Percentiles rank a stretch among this genome's conserved stretches.
These are phyloP conservation scores for Petrocephalus microphthalmus DNA, from an alignment of 2,113 vertebrate genomes.

Conservation along the genomic window DNA sequence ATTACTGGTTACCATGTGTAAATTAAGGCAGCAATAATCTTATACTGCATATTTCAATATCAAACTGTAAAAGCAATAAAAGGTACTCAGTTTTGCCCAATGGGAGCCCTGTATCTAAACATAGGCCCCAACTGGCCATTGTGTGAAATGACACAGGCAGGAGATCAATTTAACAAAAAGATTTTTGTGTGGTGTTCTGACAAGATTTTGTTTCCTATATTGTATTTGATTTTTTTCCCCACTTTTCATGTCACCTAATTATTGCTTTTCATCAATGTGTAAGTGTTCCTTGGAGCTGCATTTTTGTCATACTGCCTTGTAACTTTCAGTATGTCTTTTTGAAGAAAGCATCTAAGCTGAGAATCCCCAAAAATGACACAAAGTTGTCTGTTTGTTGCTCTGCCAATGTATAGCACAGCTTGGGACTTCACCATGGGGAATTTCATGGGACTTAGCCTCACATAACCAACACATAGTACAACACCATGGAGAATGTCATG, in stretches of 20 bases:
- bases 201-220: not conserved
- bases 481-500: conserved; percentile 3
- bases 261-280: not conserved
- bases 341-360: not conserved
- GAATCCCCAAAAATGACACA: not conserved
- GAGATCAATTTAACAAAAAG: not conserved
- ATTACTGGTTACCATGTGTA: not conserved
- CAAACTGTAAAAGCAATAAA: not conserved
- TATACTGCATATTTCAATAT: not conserved
- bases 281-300: not conserved
- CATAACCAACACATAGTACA: not conserved
- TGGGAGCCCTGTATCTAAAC: not conserved
- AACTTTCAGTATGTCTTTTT: not conserved
- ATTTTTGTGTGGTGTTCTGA: not conserved
- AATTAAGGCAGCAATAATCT: not conserved
- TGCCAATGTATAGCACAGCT: not conserved
- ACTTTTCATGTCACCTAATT: not conserved
- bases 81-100: not conserved
- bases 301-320: not conserved
- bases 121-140: not conserved
- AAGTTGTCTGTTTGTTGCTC: not conserved
- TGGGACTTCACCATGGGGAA: not conserved
- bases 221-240: not conserved
- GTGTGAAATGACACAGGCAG: not conserved
- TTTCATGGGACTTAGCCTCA: conserved; percentile 1